These are phyloP conservation scores for Meliscaeva auricollis DNA, from an alignment of 2,888 invertebrate species.

Conservation along the genomic window DNA sequence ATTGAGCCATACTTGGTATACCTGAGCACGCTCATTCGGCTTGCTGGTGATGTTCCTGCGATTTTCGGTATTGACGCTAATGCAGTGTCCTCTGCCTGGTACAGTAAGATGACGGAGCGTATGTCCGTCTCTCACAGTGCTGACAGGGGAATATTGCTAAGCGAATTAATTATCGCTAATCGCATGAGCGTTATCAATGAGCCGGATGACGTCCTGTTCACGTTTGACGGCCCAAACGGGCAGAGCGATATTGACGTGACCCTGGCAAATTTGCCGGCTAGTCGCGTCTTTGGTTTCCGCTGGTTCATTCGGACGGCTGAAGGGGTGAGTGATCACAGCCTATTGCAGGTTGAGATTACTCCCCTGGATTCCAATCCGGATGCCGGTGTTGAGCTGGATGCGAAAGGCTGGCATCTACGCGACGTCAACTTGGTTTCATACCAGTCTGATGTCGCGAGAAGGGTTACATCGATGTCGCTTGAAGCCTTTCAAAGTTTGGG, in stretches of 20 bases:
- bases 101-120: conserved; percentile 31
- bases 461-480: not conserved
- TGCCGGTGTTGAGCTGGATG: not conserved
- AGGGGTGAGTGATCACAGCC: not conserved
- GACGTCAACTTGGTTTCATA: not conserved
- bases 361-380: not conserved
- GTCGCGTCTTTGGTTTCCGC: not conserved
- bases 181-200: conserved; percentile 41
- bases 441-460: not conserved
- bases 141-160: conserved; percentile 11
- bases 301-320: not conserved
- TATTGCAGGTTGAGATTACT: not conserved
- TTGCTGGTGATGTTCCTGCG: not conserved
- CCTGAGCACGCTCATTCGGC: not conserved
- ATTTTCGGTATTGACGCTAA: not conserved
- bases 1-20: not conserved
- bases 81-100: conserved; percentile 54
- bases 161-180: conserved; percentile 28
- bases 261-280: not conserved
- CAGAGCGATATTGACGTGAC: not conserved
- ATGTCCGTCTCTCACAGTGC: not conserved
- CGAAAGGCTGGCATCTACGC: not conserved
- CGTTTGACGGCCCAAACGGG: conserved; percentile 1
- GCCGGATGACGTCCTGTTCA: conserved; percentile 30
- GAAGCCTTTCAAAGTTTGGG: conserved; percentile 13